These are phyloP conservation scores for Tachina fera DNA, from an alignment of 2,888 invertebrate species.

Conservation along the genomic window DNA sequence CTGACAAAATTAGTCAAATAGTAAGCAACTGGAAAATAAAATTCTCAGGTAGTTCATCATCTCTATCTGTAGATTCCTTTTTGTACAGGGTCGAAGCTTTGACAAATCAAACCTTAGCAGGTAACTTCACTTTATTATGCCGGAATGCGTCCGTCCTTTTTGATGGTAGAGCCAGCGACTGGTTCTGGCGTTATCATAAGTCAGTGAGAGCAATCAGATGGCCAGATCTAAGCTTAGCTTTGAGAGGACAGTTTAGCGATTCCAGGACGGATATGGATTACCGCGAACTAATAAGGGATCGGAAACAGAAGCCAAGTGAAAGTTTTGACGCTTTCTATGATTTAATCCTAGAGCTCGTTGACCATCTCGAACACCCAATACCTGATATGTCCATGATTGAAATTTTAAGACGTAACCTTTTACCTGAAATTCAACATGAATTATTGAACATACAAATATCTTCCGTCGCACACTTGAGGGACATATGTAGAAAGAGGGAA, in stretches of 20 bases:
- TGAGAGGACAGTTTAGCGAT: constrained; percentile 27
- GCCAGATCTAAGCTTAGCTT: constrained; percentile 32
- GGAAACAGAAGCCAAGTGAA: background rate
- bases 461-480: background rate
- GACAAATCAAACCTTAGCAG: constrained; percentile 29
- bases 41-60: background rate
- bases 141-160: constrained; percentile 40
- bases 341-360: constrained; percentile 1
- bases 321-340: no score
- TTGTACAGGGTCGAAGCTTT: constrained; percentile 49
- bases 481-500: constrained; percentile 1
- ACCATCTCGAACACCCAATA: constrained; percentile 11
- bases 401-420: background rate
- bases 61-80: constrained; percentile 52
- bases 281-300: constrained; percentile 5
- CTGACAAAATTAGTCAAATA: constrained; percentile 43
- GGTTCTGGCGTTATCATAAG: constrained; percentile 48
- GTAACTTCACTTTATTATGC: constrained; percentile 41
- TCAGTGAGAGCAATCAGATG: constrained; percentile 32
- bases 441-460: background rate
- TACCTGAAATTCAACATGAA: constrained; percentile 21
- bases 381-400: background rate
- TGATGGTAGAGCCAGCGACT: constrained; percentile 42
- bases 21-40: constrained; percentile 55
- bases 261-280: constrained; percentile 27